Base-by-base conservation (phyloP, 2,797 vertebrate genomes). In the Scomberomorus guttatus region DNA sequence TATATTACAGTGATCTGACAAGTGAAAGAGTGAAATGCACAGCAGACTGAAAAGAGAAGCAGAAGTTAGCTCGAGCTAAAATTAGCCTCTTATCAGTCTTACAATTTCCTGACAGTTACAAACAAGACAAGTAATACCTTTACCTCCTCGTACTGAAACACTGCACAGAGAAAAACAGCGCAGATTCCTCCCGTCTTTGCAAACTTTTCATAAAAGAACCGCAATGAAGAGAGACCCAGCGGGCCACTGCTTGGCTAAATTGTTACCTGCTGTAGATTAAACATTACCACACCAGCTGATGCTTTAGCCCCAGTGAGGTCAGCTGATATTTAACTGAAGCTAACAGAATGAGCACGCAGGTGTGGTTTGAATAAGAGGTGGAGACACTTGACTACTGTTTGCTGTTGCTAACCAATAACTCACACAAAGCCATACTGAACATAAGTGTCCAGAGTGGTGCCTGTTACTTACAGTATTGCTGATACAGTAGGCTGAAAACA, bases 241-340 rank as follows among this genome's bases (percentile, higher is more conserved):
- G 71, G 25, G 64, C 11, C 18, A 20, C 57, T 15, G 75, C 61
- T 74, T 25, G 20, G 75, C 81, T 84, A n/a, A 79, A 71, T 14
- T 62, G 59, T 81, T 82, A 82, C 82, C 79, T 87, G 81, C 22
- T 57, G 59, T 2, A 80, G 94, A 93, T 95, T 95, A 95, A 94
- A 95, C 87, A 95, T 95, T 94, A 94, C 86, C 92, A 85, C 82
- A 65, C 90, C 93, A 88, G 82, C 89, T 83, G 87, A 91, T 89
- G 84, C 82, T 79, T 60, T 52, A 61, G 52, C 68, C 37, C 24
- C 11, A 0, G 46, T 24, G 69, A 85, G 82, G 89, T 90, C 91
- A 92, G 89, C 85, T 90, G 89, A 90, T 86, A 80, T 91, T 89
- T 82, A 83, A 84, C 86, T 32, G 50, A 18, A 75, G 70, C 83